Evolutionary conservation across 2,797 vertebrate genomes (phyloP).

Genomic region (Eospalax fontanierii): DNA sequence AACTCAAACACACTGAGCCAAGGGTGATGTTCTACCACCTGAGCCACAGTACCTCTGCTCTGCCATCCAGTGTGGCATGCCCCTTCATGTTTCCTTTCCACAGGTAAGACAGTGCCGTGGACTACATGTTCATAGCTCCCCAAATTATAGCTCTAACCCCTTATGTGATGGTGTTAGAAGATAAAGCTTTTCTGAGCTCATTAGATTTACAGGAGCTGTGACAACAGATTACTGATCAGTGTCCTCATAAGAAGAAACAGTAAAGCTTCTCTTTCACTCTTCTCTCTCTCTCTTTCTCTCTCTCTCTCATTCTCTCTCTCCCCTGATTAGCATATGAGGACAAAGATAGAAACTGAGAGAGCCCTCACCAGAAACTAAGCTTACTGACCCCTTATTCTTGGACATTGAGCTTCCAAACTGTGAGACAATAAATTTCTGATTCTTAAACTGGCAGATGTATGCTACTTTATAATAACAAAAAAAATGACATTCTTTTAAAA

Average conservation of each 20-base stretch:
- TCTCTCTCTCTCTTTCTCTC: too few species aligned
- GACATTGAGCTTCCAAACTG: not conserved
- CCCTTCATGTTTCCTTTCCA: not conserved
- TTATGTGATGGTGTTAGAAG: not conserved
- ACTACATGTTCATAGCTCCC: not conserved
- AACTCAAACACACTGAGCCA: not conserved
- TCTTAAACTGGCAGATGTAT: not conserved
- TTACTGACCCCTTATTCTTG: not conserved
- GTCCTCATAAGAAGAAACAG: not conserved
- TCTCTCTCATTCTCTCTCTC: not conserved
- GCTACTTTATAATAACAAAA: not conserved
- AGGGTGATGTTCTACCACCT: not conserved
- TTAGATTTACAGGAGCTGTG: not conserved
- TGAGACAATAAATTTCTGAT: not conserved
- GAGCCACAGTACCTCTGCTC: not conserved
- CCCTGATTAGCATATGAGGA: not conserved
- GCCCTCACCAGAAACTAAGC: not conserved
- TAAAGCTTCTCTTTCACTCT: not conserved
- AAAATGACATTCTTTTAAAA: slow-evolving; percentile 1
- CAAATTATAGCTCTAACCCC: not conserved
- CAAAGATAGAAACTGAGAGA: not conserved
- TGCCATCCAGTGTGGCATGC: not conserved
- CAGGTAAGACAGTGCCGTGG: not conserved
- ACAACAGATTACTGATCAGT: too few species aligned
- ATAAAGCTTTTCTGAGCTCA: not conserved